Evolutionary conservation across 2,797 vertebrate species (phyloP).

Genomic region (Phyllotis vaccarum): DNA sequence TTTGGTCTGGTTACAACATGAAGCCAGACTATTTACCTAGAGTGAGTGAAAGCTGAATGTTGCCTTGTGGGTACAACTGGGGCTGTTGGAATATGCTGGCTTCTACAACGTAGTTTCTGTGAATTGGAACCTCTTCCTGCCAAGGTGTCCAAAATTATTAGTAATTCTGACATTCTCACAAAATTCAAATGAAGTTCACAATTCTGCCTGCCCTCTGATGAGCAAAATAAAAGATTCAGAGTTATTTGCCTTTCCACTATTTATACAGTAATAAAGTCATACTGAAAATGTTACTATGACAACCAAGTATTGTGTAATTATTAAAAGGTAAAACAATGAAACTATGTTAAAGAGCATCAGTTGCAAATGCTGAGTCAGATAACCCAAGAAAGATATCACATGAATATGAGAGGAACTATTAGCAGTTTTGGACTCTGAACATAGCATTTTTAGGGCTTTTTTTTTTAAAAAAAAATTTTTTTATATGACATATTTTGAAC

Average conservation of each 20-base stretch:
- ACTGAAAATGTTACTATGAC: constrained; percentile 68
- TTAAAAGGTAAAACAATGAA: constrained; percentile 69
- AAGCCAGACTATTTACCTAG: not conserved
- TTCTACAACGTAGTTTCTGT: constrained; percentile 18
- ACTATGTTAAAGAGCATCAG: constrained; percentile 58
- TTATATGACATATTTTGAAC: not conserved
- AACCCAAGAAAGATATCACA: constrained; percentile 58
- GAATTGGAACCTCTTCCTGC: not conserved
- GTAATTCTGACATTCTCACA: constrained; percentile 42
- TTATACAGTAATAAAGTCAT: constrained; percentile 66
- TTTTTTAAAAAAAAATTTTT: not conserved
- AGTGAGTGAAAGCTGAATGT: not conserved
- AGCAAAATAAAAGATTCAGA: constrained; percentile 41
- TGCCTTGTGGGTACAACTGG: not conserved
- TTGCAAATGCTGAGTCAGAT: constrained; percentile 28
- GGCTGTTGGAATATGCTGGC: not conserved
- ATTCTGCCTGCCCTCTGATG: constrained; percentile 59
- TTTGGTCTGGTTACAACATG: constrained; percentile 8
- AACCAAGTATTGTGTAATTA: constrained; percentile 59
- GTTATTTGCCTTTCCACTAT: constrained; percentile 65
- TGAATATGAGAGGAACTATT: not conserved
- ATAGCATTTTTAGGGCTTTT: constrained; percentile 1
- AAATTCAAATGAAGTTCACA: constrained; percentile 72
- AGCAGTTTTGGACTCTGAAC: not conserved
- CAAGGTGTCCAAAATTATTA: constrained; percentile 61